Evolutionary conservation across 2,797 vertebrate species (phyloP).

Genomic region (Spondyliosoma cantharus): DNA sequence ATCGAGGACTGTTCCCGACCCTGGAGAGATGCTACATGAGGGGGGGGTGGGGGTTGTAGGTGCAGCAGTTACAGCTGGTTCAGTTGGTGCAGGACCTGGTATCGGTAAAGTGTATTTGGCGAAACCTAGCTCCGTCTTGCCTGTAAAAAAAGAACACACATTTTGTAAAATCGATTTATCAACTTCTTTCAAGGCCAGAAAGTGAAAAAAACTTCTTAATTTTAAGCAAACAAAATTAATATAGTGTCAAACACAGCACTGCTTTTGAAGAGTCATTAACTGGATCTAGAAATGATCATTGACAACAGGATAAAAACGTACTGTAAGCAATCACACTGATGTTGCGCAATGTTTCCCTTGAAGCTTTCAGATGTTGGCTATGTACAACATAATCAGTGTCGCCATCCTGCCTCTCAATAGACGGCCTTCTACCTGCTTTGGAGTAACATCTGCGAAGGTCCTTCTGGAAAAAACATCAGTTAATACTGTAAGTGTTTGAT

Average conservation of each 20-base stretch:
- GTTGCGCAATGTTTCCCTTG: constrained; percentile 51
- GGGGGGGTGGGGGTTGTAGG: constrained; percentile 46
- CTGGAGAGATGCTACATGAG: constrained; percentile 82
- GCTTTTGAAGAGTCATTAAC: not conserved
- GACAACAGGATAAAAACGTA: too few species aligned
- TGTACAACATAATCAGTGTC: constrained; percentile 61
- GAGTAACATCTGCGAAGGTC: constrained; percentile 64
- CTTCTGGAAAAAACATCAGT: constrained; percentile 59
- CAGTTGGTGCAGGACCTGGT: constrained; percentile 52
- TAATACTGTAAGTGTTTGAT: constrained; percentile 1
- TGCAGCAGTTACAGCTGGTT: constrained; percentile 18
- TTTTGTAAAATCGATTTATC: not conserved
- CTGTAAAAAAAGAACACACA: constrained; percentile 34
- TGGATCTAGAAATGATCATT: not conserved
- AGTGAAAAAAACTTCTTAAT: not conserved
- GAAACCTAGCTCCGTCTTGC: constrained; percentile 68
- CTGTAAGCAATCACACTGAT: constrained; percentile 79
- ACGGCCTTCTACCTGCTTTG: constrained; percentile 52
- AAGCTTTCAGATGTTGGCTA: constrained; percentile 50
- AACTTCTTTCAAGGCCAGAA: not conserved
- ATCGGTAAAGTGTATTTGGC: constrained; percentile 73
- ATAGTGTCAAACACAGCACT: not conserved
- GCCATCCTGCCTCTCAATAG: constrained; percentile 63
- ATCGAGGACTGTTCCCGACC: constrained; percentile 86
- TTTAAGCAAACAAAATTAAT: too few species aligned